phyloP scores from a whole-genome alignment of 1,140 invertebrate genomes.

The Hypsibius dujardini region DNA sequence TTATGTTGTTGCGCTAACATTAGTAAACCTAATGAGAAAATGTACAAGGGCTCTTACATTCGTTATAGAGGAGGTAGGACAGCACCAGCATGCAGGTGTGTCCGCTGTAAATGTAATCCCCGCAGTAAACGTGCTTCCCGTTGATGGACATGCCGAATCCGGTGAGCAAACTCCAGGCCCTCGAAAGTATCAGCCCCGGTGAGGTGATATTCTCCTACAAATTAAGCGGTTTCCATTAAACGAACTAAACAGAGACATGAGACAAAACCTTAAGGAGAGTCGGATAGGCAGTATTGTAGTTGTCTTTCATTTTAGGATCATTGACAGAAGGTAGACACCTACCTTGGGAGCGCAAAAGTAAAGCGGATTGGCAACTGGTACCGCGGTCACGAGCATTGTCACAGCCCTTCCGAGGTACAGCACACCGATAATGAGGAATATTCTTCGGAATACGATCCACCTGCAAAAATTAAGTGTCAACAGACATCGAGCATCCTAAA shows the following conservation, averaged over 20 bases:
- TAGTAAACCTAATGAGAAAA: slow-evolving; percentile 21
- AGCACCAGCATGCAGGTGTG: slow-evolving; percentile 28
- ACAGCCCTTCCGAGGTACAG: slow-evolving; percentile 67
- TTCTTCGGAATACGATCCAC: slow-evolving; percentile 59
- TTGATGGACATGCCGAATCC: slow-evolving; percentile 11
- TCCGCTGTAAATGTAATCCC: slow-evolving; percentile 28
- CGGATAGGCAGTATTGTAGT: too few species aligned
- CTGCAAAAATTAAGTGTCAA: slow-evolving; percentile 34
- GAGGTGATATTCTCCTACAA: slow-evolving; percentile 8
- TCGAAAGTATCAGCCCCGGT: neutral
- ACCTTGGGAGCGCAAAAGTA: slow-evolving; percentile 67
- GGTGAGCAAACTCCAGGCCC: neutral
- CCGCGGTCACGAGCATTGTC: slow-evolving; percentile 71
- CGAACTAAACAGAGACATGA: neutral
- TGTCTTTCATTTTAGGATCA: too few species aligned
- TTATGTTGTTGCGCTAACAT: slow-evolving; percentile 3
- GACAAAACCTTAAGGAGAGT: too few species aligned
- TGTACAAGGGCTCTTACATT: slow-evolving; percentile 26
- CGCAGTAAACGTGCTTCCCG: neutral
- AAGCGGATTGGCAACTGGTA: slow-evolving; percentile 58
- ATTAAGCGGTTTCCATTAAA: neutral
- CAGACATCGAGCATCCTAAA: too few species aligned
- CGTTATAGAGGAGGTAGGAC: slow-evolving; percentile 26
- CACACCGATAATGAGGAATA: slow-evolving; percentile 61
- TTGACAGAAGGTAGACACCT: too few species aligned